Evolutionary conservation across 30 jellyfish, hydroid and myxozoan genomes (phyloP).

Genomic region (Nemopilema nomurai): DNA sequence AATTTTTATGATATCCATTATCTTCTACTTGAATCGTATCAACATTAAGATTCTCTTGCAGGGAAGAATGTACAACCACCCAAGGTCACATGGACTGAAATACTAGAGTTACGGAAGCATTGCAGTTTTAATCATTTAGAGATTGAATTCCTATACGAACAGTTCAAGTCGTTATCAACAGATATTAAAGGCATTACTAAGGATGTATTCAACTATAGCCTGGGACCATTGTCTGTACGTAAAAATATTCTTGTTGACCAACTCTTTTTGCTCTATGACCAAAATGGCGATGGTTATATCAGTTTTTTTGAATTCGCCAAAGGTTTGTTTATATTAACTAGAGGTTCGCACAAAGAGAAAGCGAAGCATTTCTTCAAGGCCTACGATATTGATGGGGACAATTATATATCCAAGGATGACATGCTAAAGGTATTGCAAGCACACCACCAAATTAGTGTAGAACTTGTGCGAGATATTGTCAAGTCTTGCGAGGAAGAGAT

Average conservation of each 20-base stretch:
- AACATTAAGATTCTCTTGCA: conserved; percentile 8
- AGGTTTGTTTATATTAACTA: conserved; percentile 83
- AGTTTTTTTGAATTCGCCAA: conserved; percentile 80
- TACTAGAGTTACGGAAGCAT: conserved; percentile 64
- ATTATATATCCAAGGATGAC: conserved; percentile 79
- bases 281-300: conserved; percentile 81
- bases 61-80: conserved; percentile 63
- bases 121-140: conserved; percentile 85
- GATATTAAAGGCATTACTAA: conserved; percentile 78
- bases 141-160: conserved; percentile 90
- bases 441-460: conserved; percentile 86
- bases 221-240: conserved; percentile 93
- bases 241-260: conserved; percentile 87
- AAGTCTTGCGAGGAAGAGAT: conserved; percentile 97
- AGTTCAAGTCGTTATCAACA: conserved; percentile 74
- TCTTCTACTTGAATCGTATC: too few species aligned
- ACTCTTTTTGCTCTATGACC: conserved; percentile 78
- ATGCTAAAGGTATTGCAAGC: conserved; percentile 81
- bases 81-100: conserved; percentile 75
- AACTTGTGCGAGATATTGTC: conserved; percentile 93
- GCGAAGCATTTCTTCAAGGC: conserved; percentile 80
- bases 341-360: conserved; percentile 89
- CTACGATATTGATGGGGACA: conserved; percentile 90
- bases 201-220: conserved; percentile 74
- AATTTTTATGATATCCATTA: background rate